Evolutionary conservation across 1,140 invertebrate genomes (phyloP).

Genomic region (Aphelinus certus): DNA sequence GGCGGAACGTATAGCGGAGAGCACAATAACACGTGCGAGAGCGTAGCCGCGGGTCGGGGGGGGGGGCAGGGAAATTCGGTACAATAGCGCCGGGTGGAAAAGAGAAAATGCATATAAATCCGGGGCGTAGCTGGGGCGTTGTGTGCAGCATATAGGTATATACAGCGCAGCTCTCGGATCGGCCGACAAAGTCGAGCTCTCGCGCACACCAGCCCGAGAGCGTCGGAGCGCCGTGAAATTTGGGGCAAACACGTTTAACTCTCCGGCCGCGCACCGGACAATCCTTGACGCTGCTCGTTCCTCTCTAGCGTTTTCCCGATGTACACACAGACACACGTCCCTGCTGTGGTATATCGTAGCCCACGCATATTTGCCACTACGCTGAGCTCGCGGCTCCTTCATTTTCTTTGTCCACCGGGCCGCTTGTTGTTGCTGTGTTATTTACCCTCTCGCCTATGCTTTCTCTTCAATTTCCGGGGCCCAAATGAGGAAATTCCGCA

Average conservation of each 20-base stretch:
- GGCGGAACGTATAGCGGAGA: neutral
- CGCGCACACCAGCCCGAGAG: neutral
- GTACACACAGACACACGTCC: no score
- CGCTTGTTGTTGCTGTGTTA: neutral
- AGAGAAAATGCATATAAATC: constrained; percentile 14
- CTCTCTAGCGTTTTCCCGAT: neutral
- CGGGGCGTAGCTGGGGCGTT: neutral
- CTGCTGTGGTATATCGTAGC: no score
- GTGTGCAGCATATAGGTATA: no score
- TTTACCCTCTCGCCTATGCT: constrained; percentile 14
- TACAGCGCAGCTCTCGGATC: neutral
- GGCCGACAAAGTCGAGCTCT: neutral
- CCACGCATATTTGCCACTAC: constrained; percentile 23
- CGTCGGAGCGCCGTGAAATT: constrained; percentile 19
- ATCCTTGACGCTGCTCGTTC: neutral
- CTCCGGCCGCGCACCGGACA: neutral
- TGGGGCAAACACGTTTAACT: constrained; percentile 22
- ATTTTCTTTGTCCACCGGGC: constrained; percentile 11
- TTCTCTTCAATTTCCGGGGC: constrained; percentile 16
- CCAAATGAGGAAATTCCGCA: neutral
- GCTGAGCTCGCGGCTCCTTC: neutral
- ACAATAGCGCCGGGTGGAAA: neutral
- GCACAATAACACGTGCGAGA: neutral
- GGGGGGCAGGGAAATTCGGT: neutral
- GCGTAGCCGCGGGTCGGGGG: neutral